Evolutionary conservation across 2,113 vertebrate genomes (phyloP), one percentile per base, ranked within the genome.

Genomic region (Struthidea cinerea): DNA sequence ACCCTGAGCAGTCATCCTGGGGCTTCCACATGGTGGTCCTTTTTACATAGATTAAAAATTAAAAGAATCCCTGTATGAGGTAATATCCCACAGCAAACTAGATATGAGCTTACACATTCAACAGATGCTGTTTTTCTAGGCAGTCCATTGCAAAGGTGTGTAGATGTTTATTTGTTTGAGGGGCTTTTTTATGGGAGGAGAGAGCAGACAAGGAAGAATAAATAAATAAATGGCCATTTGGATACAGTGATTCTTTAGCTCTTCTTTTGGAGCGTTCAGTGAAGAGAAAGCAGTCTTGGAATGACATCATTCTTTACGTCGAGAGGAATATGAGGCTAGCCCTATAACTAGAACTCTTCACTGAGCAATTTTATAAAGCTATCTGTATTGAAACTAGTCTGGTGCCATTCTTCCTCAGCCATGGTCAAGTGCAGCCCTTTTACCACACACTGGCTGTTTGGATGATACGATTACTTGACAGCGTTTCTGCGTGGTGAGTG

Each of bases 261-360:
- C 6, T 79, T 76, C 20, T 75, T 90, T 64, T 87, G 47, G 69
- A 63, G 33, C 0, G 0, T 69, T 39, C 6, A 10, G 26, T 49
- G 33, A 89, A 76, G 23, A 64, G 12, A 86, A 79, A 60, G 32
- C 46, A 60, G 8, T 44, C 57, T 65, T 61, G n/a, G 26, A 59
- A 32, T 41, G 7, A 17, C 75, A 56, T 8, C 2, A 2, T 16
- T 83, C 39, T 87, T 87, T 37, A 56, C 0, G 0, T 64, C 46
- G 84, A 84, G 33, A 89, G 39, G 20, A 77, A 10, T 67, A 42
- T 65, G 30, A 87, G 53, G 35, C 26, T 44, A 59, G 37, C 23
- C 57, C 44, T 26, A 64, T n/a, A 49, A 59, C 56, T 20, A 39
- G 14, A 68, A 74, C 49, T 76, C 23, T 57, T 68, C 71, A 23